Evolutionary conservation across 2,113 vertebrate genomes (phyloP).

Genomic region (Gavia stellata): DNA sequence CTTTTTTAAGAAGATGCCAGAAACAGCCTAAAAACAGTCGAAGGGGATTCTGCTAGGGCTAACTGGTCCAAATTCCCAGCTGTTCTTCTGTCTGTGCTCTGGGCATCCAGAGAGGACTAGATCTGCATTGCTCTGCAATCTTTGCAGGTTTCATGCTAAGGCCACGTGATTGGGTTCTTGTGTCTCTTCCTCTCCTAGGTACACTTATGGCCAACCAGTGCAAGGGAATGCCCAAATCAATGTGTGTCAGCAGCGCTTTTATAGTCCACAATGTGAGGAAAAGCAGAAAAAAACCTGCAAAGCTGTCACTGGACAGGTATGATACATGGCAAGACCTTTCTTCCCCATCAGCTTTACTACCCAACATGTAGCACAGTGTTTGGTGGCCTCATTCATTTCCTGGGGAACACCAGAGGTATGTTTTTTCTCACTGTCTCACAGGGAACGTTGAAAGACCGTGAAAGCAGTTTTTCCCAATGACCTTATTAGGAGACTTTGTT

Average conservation of each 20-base stretch:
- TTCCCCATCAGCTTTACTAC: not conserved
- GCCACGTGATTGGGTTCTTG: not conserved
- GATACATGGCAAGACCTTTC: not conserved
- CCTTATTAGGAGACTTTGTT: not conserved
- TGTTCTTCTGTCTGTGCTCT: not conserved
- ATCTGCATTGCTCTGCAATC: not conserved
- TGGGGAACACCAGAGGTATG: not conserved
- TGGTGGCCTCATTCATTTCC: not conserved
- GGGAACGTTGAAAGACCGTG: not conserved
- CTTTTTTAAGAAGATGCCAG: not conserved
- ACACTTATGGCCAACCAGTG: slow-evolving; percentile 67
- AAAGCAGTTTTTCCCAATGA: not conserved
- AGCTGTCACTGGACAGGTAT: slow-evolving; percentile 55
- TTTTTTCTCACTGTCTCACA: not conserved
- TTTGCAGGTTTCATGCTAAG: not conserved
- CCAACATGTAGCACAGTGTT: not conserved
- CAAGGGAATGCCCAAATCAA: slow-evolving; percentile 52
- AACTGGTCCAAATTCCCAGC: not conserved
- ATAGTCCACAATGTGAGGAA: slow-evolving; percentile 15
- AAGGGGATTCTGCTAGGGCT: not conserved
- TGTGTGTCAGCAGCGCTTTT: slow-evolving; percentile 46
- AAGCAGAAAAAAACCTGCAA: slow-evolving; percentile 47
- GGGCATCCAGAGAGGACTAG: not conserved
- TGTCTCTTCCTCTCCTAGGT: slow-evolving; percentile 40
- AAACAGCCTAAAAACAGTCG: not conserved